Percentiles rank a stretch among this genome's conserved stretches.
Evolutionary conservation across 1,140 invertebrate genomes (phyloP).

Genomic region (Aphelinus atriplicis): DNA sequence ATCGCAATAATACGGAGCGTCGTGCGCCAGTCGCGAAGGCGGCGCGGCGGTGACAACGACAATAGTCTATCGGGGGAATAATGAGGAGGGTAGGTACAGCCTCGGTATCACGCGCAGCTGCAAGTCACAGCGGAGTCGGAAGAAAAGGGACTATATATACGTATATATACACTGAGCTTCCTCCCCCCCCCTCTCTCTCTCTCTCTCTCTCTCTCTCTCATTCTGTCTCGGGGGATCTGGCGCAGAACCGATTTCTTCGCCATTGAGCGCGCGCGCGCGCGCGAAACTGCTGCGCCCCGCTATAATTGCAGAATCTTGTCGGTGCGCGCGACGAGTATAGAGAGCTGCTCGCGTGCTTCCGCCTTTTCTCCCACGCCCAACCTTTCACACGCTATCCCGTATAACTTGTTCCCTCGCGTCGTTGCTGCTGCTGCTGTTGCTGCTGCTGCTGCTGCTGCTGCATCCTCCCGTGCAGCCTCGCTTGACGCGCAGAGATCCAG

Average conservation of each 20-base stretch:
- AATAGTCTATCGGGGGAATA: slow-evolving; percentile 28
- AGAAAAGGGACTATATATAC: too few relatives aligned
- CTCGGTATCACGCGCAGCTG: neutral
- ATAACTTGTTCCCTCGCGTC: slow-evolving; percentile 15
- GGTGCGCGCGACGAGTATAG: neutral
- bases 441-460: neutral
- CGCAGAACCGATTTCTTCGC: slow-evolving; percentile 19
- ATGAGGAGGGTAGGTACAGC: neutral
- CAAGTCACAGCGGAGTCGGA: neutral
- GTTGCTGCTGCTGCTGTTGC: too few relatives aligned
- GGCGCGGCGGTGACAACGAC: slow-evolving; percentile 21
- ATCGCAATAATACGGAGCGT: slow-evolving; percentile 36
- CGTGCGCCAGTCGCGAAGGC: neutral
- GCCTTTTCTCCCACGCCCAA: neutral
- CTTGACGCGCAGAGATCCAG: too few relatives aligned
- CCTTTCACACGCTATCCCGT: too few relatives aligned
- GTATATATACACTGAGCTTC: too few relatives aligned
- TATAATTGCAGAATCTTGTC: slow-evolving; percentile 61
- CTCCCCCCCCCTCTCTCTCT: neutral
- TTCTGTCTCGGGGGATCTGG: neutral
- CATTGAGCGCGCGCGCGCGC: slow-evolving; percentile 2
- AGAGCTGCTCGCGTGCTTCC: neutral
- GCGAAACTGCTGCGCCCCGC: slow-evolving; percentile 42
- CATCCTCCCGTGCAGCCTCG: neutral
- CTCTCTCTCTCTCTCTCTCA: neutral